Evolutionary conservation across 2,113 vertebrate species (phyloP), one percentile per base, ranked within the genome.

Genomic region (Motacilla alba): DNA sequence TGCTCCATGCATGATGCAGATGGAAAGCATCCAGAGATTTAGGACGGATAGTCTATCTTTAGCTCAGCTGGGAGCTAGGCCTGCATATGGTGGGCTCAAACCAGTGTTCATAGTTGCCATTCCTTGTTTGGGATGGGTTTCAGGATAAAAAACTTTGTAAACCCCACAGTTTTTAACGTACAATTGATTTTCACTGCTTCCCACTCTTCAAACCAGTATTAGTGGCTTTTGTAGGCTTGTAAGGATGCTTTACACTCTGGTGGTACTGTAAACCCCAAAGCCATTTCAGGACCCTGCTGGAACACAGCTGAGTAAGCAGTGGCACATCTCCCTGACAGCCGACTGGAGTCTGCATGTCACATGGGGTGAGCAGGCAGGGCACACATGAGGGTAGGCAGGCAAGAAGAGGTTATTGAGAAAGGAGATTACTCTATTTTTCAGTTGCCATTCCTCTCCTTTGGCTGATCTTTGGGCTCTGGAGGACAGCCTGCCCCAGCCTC

Each of bases 291-390:
- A 35, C 11, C 30, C 37, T 23, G 8, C 0, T 80, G 49, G 13
- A 44, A 53, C 31, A 18, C 22, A 44, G 5, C 3, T 0, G 2
- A 49, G 2, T 15, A 44, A 55, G 26, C 0, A 0, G 7, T 14
- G 27, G 15, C 13, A 18, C 2, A 1, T 5, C 3, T 6, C 31
- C 15, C 1, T 4, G 68, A 24, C 33, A 37, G 24, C 6, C 7
- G 37, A n/a, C 12, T 23, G 3, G 15, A 27, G 15, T 68, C 31
- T 78, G 10, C 13, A 3, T 30, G 28, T 43, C 39, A 63, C 47
- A 39, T 13, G 14, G 24, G 16, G 14, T 4, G 2, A 73, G 28
- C 22, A 53, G n/a, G 37, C 1, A 0, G 30, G 3, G 22, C 15
- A 52, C 5, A 3, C 4, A 11, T 6, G 21, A 52, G 2, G 8